Evolutionary conservation across 2,113 vertebrate species (phyloP).

Genomic region (Dicaeum eximium): DNA sequence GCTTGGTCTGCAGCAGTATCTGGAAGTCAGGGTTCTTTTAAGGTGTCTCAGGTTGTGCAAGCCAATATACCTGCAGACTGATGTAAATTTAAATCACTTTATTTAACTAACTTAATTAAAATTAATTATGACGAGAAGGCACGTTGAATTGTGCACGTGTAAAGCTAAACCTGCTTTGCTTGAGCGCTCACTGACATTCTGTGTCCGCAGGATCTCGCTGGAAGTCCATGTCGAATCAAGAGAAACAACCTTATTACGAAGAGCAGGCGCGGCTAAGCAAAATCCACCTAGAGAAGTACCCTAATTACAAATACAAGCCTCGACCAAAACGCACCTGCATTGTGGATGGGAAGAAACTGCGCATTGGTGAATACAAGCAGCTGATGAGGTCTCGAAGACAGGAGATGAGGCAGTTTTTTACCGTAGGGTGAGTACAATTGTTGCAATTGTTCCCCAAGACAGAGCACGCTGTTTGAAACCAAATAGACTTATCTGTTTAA

Average conservation of each 20-base stretch:
- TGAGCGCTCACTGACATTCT: constrained; percentile 7
- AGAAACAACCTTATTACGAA: constrained; percentile 98
- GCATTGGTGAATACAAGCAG: constrained; percentile 98
- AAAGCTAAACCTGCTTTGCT: background rate
- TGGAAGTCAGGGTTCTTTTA: background rate
- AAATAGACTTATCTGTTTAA: background rate
- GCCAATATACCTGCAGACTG: background rate
- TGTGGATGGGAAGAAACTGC: constrained; percentile 97
- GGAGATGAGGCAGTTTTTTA: constrained; percentile 99
- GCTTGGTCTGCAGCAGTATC: background rate
- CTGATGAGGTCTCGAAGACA: constrained; percentile 98
- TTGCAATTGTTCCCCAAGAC: background rate
- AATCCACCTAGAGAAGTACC: constrained; percentile 98
- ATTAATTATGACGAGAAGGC: background rate
- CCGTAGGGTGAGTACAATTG: constrained; percentile 85
- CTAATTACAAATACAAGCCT: constrained; percentile 99
- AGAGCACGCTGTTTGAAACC: background rate
- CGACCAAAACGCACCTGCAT: constrained; percentile 99
- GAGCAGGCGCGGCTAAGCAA: constrained; percentile 98
- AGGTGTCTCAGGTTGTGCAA: background rate
- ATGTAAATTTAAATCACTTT: background rate
- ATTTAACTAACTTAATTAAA: background rate
- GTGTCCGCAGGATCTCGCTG: constrained; percentile 88
- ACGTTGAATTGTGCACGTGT: background rate
- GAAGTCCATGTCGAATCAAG: constrained; percentile 99